These are phyloP conservation scores for Isoperla grammatica DNA, from an alignment of 2,888 invertebrate genomes.

Conservation along the genomic window DNA sequence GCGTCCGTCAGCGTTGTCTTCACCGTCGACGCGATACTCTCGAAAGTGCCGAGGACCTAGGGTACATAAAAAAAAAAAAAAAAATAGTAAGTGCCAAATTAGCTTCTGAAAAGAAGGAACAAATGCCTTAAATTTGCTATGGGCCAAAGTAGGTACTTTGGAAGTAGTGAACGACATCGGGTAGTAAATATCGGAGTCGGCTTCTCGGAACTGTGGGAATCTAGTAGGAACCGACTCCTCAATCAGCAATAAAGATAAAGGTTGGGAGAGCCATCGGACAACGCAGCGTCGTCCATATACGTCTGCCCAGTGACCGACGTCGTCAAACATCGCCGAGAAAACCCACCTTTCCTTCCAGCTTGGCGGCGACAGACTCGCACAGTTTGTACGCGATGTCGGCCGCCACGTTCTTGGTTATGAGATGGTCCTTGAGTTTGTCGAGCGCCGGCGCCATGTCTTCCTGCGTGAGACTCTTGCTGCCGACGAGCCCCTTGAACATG, in stretches of 20 bases:
- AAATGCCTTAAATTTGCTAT: too few species aligned
- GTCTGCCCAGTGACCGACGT: too few species aligned
- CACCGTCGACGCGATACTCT: constrained; percentile 83
- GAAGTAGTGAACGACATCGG: too few species aligned
- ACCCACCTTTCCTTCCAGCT: constrained; percentile 78
- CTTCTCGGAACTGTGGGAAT: too few species aligned
- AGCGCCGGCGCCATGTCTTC: constrained; percentile 80
- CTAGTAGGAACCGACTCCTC: too few species aligned
- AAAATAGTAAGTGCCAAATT: constrained; percentile 16
- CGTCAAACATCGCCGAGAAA: too few species aligned
- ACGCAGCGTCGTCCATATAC: too few species aligned
- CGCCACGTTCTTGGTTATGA: constrained; percentile 97
- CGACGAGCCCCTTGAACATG: constrained; percentile 81
- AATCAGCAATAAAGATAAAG: too few species aligned
- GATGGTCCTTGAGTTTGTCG: constrained; percentile 91
- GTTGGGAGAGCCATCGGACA: too few species aligned
- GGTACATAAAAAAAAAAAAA: constrained; percentile 17
- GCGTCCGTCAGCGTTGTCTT: constrained; percentile 84
- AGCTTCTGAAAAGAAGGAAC: constrained; percentile 4
- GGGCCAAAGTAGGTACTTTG: too few species aligned
- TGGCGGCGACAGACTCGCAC: constrained; percentile 85
- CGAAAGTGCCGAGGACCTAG: constrained; percentile 86
- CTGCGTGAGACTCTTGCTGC: constrained; percentile 75
- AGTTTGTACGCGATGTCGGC: constrained; percentile 90
- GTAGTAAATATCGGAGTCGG: too few species aligned